Percentiles rank a stretch among this genome's conserved stretches.
Evolutionary conservation across 1,140 invertebrate genomes (phyloP).

Genomic region (Colletes latitarsis): DNA sequence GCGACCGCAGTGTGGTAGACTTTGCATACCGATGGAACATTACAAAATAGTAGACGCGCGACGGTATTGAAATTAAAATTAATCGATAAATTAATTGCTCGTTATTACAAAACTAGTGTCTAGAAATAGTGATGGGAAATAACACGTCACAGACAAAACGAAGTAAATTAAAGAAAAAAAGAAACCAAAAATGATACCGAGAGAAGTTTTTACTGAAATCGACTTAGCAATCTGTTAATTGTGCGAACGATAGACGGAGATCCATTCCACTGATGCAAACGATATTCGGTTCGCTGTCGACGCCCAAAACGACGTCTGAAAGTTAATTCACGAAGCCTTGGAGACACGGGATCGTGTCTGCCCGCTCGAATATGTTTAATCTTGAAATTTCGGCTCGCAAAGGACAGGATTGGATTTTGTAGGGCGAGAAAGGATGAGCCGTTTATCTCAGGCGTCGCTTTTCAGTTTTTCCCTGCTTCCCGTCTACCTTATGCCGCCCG

Average conservation of each 20-base stretch:
- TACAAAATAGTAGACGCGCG: no score
- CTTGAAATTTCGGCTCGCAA: slow-evolving; percentile 70
- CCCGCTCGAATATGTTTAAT: slow-evolving; percentile 75
- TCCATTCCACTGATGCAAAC: background rate
- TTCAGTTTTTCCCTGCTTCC: slow-evolving; percentile 74
- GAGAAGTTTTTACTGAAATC: no score
- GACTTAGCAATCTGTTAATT: background rate
- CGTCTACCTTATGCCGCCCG: slow-evolving; percentile 47
- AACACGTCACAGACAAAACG: no score
- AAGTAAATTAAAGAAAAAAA: no score
- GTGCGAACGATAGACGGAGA: background rate
- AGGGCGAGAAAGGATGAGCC: slow-evolving; percentile 77
- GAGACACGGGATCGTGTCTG: slow-evolving; percentile 1
- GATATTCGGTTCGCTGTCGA: background rate
- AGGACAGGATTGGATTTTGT: slow-evolving; percentile 72
- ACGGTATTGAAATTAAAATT: no score
- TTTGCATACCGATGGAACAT: no score
- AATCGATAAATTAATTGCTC: no score
- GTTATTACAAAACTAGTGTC: no score
- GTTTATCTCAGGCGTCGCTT: slow-evolving; percentile 80
- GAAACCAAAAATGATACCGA: no score
- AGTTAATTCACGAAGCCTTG: background rate
- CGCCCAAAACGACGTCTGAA: background rate
- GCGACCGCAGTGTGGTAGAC: no score
- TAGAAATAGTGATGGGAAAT: no score